These are phyloP conservation scores for Aphodius sticticus DNA, from an alignment of 2,888 invertebrate genomes.

Conservation along the genomic window DNA sequence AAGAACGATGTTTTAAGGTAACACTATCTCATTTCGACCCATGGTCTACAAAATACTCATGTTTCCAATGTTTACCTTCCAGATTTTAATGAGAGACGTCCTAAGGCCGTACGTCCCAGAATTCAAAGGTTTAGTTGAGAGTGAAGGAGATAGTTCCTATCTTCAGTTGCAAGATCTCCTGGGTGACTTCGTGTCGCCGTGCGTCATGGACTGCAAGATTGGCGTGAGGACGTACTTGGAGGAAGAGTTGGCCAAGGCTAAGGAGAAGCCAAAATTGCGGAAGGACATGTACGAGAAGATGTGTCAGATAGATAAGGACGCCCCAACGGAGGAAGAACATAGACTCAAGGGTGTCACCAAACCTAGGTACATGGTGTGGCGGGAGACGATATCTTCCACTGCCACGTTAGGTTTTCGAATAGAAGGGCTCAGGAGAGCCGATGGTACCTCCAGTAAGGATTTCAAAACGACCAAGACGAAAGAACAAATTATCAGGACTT, in stretches of 20 bases:
- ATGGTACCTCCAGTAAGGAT: slow-evolving; percentile 92
- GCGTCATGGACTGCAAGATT: slow-evolving; percentile 97
- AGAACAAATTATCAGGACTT: slow-evolving; percentile 81
- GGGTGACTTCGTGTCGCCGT: slow-evolving; percentile 89
- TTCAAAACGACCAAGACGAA: slow-evolving; percentile 92
- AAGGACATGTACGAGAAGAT: slow-evolving; percentile 99
- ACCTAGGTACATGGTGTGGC: slow-evolving; percentile 94
- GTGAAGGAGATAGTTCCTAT: slow-evolving; percentile 84
- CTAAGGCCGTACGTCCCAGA: slow-evolving; percentile 91
- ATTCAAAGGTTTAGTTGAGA: slow-evolving; percentile 86
- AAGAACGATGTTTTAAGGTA: slow-evolving; percentile 85
- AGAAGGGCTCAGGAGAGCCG: slow-evolving; percentile 90
- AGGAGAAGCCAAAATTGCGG: slow-evolving; percentile 90
- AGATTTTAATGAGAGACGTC: slow-evolving; percentile 85
- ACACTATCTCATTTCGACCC: slow-evolving; percentile 12
- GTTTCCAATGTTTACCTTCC: slow-evolving; percentile 26
- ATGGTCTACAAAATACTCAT: no score
- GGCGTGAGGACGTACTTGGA: slow-evolving; percentile 95
- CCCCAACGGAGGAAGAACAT: slow-evolving; percentile 91
- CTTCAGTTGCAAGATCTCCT: slow-evolving; percentile 92
- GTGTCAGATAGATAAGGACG: slow-evolving; percentile 90
- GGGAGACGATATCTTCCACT: slow-evolving; percentile 98
- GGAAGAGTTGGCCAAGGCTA: slow-evolving; percentile 93
- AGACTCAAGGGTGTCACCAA: slow-evolving; percentile 91
- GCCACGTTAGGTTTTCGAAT: slow-evolving; percentile 95